phyloP scores from a whole-genome alignment of 2,113 vertebrate genomes.

The Pipra filicauda region DNA sequence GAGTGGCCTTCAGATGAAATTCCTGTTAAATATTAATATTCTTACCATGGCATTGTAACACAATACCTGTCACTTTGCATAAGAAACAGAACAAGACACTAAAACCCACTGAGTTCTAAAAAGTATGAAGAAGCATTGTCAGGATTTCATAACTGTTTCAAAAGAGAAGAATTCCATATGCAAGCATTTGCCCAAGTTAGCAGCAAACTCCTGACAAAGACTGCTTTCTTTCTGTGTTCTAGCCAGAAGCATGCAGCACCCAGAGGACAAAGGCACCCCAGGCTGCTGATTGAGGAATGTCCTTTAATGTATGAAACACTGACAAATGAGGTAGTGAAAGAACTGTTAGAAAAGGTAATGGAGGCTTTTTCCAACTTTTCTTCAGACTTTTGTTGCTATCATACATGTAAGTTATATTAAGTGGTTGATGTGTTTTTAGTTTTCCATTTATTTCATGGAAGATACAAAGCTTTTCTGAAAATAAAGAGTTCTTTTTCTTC shows the following conservation, averaged over 20 bases:
- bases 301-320: slow-evolving; percentile 83
- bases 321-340: slow-evolving; percentile 82
- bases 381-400: background rate
- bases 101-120: background rate
- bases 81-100: background rate
- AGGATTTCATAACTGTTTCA: background rate
- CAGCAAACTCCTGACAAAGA: slow-evolving; percentile 18
- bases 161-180: background rate
- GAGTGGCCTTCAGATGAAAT: background rate
- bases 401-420: accelerated
- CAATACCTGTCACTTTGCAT: background rate
- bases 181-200: background rate
- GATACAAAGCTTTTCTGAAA: background rate
- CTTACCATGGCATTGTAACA: background rate
- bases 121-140: background rate
- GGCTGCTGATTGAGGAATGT: slow-evolving; percentile 93
- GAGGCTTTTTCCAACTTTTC: background rate
- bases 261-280: slow-evolving; percentile 80
- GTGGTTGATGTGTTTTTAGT: background rate
- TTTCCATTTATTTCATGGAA: background rate
- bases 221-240: slow-evolving; percentile 59
- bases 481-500: background rate
- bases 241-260: slow-evolving; percentile 78
- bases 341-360: slow-evolving; percentile 88
- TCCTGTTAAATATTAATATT: background rate